A percentile compares a stretch with the other conserved stretches of the same genome.
phyloP scores from a whole-genome alignment of 2,113 vertebrate genomes.

The Gadus macrocephalus region DNA sequence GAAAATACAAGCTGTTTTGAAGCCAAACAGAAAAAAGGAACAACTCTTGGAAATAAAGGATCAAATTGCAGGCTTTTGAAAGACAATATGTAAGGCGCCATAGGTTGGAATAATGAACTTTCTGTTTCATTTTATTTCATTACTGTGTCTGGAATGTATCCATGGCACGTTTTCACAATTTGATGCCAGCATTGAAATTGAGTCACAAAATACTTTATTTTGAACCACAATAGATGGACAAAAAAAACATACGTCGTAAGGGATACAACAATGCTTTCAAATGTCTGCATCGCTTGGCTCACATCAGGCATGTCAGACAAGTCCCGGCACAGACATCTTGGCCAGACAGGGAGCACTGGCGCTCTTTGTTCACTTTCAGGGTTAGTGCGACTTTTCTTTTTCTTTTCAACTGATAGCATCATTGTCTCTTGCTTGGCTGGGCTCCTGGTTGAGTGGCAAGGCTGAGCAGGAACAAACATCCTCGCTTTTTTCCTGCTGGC shows the following conservation, averaged over 20 bases:
- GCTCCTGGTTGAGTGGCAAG: neutral
- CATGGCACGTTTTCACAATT: too few relatives aligned
- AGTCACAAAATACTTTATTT: too few relatives aligned
- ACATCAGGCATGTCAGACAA: constrained; percentile 37
- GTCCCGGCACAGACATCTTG: constrained; percentile 37
- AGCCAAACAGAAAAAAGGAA: too few relatives aligned
- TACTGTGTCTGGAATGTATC: too few relatives aligned
- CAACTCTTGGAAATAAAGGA: too few relatives aligned
- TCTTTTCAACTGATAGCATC: constrained; percentile 37
- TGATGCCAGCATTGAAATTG: too few relatives aligned
- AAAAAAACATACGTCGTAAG: constrained; percentile 14
- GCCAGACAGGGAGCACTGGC: constrained; percentile 2
- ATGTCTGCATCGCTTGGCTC: constrained; percentile 16
- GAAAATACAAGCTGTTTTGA: constrained; percentile 28
- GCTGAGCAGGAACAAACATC: constrained; percentile 23
- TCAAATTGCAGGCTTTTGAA: too few relatives aligned
- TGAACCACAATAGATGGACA: too few relatives aligned
- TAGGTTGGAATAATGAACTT: too few relatives aligned
- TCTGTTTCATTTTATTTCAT: too few relatives aligned
- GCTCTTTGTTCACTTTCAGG: constrained; percentile 42
- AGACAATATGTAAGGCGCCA: too few relatives aligned
- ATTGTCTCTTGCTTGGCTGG: constrained; percentile 25
- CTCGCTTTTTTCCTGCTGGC: constrained; percentile 8
- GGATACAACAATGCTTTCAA: constrained; percentile 28
- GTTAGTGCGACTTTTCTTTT: constrained; percentile 30